phyloP scores from a whole-genome alignment of 2,113 vertebrate species.

The Burhinus bistriatus region DNA sequence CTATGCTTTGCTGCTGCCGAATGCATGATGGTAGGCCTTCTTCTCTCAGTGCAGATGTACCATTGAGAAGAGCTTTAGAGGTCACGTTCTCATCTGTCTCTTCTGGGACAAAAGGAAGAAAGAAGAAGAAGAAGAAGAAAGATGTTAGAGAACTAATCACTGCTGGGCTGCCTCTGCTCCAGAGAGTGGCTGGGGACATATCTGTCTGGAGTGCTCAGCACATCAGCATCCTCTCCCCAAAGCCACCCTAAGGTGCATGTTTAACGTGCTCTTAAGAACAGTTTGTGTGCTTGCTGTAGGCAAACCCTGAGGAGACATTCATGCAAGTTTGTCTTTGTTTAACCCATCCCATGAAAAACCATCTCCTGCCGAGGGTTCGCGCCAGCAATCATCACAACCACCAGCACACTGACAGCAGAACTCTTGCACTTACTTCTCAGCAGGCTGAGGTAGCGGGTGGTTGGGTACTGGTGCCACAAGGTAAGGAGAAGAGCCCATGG shows the following conservation, averaged over 20 bases:
- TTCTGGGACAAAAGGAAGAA: conserved; percentile 37
- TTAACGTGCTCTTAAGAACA: not conserved
- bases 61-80: conserved; percentile 57
- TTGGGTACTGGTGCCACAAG: conserved; percentile 76
- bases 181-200: not conserved
- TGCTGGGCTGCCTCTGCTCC: not conserved
- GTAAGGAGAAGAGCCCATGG: conserved; percentile 76
- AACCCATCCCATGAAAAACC: not conserved
- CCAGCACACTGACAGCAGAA: not conserved
- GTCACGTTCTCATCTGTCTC: conserved; percentile 72
- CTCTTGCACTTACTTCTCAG: conserved; percentile 70
- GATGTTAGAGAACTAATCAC: not conserved
- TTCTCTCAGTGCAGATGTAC: conserved; percentile 56
- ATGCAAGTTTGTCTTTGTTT: not conserved
- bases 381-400: not conserved
- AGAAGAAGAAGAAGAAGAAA: not conserved
- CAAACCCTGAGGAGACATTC: not conserved
- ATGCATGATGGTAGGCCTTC: conserved; percentile 58
- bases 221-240: not conserved
- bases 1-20: conserved; percentile 47
- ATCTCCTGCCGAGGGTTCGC: not conserved
- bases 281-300: not conserved
- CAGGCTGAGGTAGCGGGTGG: conserved; percentile 73
- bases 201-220: not conserved
- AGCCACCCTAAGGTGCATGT: not conserved